Evolutionary conservation across 30 jellyfish, hydroid and myxozoan genomes (phyloP).

Genomic region (Calvadosia cruxmelitensis): DNA sequence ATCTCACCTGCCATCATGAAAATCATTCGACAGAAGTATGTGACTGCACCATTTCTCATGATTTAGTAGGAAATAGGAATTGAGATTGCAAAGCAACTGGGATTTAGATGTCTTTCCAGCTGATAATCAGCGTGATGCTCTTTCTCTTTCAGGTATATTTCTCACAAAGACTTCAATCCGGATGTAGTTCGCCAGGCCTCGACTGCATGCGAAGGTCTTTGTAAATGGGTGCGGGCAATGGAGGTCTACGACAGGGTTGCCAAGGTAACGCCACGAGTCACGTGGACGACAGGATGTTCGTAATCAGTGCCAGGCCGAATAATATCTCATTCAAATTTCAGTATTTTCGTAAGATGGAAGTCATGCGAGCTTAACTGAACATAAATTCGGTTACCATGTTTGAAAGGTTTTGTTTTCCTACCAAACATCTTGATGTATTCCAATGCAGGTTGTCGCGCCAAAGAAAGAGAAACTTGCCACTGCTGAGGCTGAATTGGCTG

Average conservation of each 20-base stretch:
- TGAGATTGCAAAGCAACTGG: too few relatives aligned
- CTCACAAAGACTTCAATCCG: constrained; percentile 83
- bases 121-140: neutral
- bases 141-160: constrained; percentile 36
- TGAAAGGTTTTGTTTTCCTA: too few relatives aligned
- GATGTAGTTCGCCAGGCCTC: constrained; percentile 96
- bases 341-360: too few relatives aligned
- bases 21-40: constrained; percentile 75
- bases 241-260: constrained; percentile 96
- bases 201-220: constrained; percentile 95
- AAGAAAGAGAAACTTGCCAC: constrained; percentile 69
- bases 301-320: too few relatives aligned
- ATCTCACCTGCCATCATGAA: constrained; percentile 72
- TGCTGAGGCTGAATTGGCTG: constrained; percentile 80
- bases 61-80: too few relatives aligned
- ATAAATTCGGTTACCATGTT: too few relatives aligned
- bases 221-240: constrained; percentile 98
- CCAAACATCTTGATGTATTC: too few relatives aligned
- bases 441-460: constrained; percentile 96
- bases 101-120: neutral
- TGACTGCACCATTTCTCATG: neutral
- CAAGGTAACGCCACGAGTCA: constrained; percentile 28
- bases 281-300: too few relatives aligned
- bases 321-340: too few relatives aligned
- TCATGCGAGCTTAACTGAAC: too few relatives aligned